A percentile compares a stretch with the other conserved stretches of the same genome.
phyloP scores from a whole-genome alignment of 1,140 invertebrate genomes.

The Brachionus angularis region DNA sequence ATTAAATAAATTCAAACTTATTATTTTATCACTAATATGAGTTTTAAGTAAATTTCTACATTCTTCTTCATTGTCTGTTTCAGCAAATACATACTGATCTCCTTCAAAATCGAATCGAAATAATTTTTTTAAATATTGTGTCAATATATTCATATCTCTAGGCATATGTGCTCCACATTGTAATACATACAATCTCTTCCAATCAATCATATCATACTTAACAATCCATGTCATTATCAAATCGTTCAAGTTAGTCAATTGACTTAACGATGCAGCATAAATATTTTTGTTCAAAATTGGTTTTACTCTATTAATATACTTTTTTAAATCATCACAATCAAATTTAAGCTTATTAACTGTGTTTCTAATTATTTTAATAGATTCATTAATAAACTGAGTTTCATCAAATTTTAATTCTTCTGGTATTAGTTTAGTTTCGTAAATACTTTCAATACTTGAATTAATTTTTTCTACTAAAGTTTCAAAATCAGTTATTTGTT shows the following conservation, averaged over 20 bases:
- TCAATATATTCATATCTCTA: conserved; percentile 1
- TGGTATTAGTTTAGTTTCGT: background rate
- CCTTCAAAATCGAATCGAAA: background rate
- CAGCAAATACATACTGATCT: conserved; percentile 4
- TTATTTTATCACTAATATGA: conserved; percentile 14
- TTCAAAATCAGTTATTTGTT: background rate
- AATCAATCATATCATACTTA: background rate
- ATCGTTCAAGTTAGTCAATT: background rate
- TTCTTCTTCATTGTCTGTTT: background rate
- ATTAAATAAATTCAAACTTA: conserved; percentile 1
- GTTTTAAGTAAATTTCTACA: conserved; percentile 3
- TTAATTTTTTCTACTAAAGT: background rate
- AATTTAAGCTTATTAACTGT: background rate
- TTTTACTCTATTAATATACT: background rate
- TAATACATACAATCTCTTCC: background rate
- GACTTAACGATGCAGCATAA: background rate
- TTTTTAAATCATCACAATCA: background rate
- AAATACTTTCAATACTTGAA: background rate
- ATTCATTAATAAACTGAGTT: conserved; percentile 9
- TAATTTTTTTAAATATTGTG: conserved; percentile 9
- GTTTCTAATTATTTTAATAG: background rate
- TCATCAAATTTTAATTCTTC: conserved; percentile 6
- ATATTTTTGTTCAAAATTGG: conserved; percentile 2
- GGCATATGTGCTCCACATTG: conserved; percentile 7
- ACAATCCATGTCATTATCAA: background rate